Evolutionary conservation across 2,113 vertebrate species (phyloP).

Genomic region (Pionites leucogaster): DNA sequence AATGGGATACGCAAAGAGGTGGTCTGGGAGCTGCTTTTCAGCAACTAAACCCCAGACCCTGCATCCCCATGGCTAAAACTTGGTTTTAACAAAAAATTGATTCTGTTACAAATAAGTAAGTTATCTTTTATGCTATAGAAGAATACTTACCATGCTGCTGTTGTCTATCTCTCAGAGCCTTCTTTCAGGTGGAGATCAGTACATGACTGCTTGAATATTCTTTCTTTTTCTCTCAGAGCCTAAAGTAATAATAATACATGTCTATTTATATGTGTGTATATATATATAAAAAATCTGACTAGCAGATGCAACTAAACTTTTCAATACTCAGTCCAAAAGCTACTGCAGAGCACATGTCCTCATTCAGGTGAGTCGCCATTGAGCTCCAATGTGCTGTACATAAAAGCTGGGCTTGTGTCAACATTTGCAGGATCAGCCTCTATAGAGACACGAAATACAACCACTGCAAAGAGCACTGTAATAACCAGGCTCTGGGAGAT

Average conservation of each 20-base stretch:
- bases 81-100: neutral
- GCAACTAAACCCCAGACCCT: neutral
- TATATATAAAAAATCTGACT: neutral
- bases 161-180: neutral
- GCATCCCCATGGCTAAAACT: neutral
- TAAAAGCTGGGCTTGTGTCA: neutral
- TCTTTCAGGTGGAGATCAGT: neutral
- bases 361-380: neutral
- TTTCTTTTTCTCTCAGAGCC: constrained; percentile 5
- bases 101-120: neutral
- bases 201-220: neutral
- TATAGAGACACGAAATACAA: neutral
- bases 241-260: constrained; percentile 1
- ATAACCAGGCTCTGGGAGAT: neutral
- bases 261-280: neutral
- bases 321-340: neutral
- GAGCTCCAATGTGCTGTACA: neutral
- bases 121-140: neutral
- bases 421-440: constrained; percentile 10
- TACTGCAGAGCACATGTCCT: neutral
- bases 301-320: neutral
- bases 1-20: rapidly evolving
- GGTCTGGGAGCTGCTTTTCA: neutral
- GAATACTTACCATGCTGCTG: constrained; percentile 58
- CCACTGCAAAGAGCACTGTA: neutral